Evolutionary conservation across 2,888 invertebrate genomes (phyloP).

Genomic region (Drosophila mimica): DNA sequence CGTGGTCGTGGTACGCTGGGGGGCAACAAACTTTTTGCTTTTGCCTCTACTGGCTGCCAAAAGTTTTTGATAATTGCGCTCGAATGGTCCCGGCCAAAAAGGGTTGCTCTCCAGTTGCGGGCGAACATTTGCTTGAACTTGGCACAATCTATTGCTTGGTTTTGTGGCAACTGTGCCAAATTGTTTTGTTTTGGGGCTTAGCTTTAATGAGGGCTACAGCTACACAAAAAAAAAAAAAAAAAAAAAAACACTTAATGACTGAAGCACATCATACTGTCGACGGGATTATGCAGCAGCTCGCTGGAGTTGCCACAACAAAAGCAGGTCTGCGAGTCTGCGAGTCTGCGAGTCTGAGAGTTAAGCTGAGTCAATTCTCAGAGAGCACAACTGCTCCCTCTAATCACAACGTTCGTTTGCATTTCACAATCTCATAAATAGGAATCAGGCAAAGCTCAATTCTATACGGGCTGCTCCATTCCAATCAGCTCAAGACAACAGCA

Average conservation of each 20-base stretch:
- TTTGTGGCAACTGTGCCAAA: slow-evolving; percentile 50
- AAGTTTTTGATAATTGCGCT: slow-evolving; percentile 78
- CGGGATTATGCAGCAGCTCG: slow-evolving; percentile 48
- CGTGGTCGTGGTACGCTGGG: neutral
- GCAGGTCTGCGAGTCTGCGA: neutral
- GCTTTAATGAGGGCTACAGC: slow-evolving; percentile 62
- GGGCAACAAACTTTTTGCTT: slow-evolving; percentile 57
- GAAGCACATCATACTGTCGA: slow-evolving; percentile 60
- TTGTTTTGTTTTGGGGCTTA: slow-evolving; percentile 60
- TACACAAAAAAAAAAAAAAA: slow-evolving; percentile 55
- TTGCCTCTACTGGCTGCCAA: slow-evolving; percentile 49
- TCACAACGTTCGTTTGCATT: slow-evolving; percentile 65
- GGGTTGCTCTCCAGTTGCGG: slow-evolving; percentile 55
- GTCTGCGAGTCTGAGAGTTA: neutral
- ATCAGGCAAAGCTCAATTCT: slow-evolving; percentile 59
- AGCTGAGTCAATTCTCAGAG: slow-evolving; percentile 35
- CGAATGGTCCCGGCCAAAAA: slow-evolving; percentile 65
- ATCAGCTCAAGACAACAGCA: slow-evolving; percentile 47
- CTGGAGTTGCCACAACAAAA: slow-evolving; percentile 12
- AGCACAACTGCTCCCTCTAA: slow-evolving; percentile 37
- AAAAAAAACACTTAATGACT: slow-evolving; percentile 71
- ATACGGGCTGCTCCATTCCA: slow-evolving; percentile 44
- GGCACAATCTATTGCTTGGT: slow-evolving; percentile 39
- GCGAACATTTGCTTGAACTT: slow-evolving; percentile 31
- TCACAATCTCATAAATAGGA: slow-evolving; percentile 73